Evolutionary conservation across 2,888 invertebrate species (phyloP), one percentile per base, ranked within the genome.

Genomic region (Cephus pulcher): DNA sequence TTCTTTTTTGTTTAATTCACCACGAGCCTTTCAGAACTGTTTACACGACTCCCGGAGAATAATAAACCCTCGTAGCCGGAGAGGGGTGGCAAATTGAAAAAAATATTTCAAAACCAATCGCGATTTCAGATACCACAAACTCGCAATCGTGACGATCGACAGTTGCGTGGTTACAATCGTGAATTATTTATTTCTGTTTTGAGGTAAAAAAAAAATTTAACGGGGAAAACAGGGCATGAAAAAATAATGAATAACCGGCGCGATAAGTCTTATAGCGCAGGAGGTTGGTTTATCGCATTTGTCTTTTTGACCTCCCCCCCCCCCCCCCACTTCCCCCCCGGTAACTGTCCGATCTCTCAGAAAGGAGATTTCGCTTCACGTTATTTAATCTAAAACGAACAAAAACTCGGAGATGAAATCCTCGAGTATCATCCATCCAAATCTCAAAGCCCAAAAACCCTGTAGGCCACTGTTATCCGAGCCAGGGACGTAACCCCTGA

Each of bases 171-270:
- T 56, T 56, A 23, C 2, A 9, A 9, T 56, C 6, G 35, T 12
- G 12, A 35, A 35, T 35, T 12, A 35, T 35, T 35, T 35, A 35
- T 35, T 12, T 35, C 0, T 12, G 35, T 35, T 35, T 35, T 12
- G 0, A 12, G 35, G 0, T 35, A 12, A 35, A 12, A 35, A 35
- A 30, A 35, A 3, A 12, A 35, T 12, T 35, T 12, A 3, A 40
- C 35, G 23, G 77, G 77, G 75, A 75, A 76, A 68, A 33, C 32
- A 74, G 12, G 32, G 15, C 34, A 32, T 70, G 74, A 75, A 71
- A 56, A 35, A 71, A 74, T 73, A 35, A 75, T 33, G n/a, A 79
- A 74, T 70, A 71, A 71, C 33, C 69, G 35, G 71, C 56, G 75
- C 34, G 30, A 69, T 68, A 34, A 35, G 23, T 9, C 23, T 56